Conservation (phyloP, 2,888 invertebrate species). For the Campoletis raptor region DNA sequence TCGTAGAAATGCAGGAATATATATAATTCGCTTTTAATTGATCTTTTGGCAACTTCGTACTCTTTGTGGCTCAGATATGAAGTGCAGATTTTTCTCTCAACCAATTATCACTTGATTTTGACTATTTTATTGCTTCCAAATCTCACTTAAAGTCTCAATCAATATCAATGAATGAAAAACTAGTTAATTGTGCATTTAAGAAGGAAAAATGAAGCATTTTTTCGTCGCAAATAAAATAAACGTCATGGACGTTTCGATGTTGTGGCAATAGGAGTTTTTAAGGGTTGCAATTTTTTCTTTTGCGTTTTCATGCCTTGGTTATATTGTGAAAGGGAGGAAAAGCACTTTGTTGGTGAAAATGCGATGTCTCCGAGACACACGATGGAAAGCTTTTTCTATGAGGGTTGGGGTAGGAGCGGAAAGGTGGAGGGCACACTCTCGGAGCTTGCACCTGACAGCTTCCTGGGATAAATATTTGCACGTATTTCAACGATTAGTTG, state of each 20-base stretch:
- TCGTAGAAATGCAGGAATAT: background rate
- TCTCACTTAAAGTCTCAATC: background rate
- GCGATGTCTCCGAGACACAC: conserved; percentile 18
- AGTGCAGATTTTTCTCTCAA: background rate
- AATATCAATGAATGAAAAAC: background rate
- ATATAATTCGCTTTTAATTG: background rate
- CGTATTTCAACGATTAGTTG: conserved; percentile 80
- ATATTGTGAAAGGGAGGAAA: conserved; percentile 61
- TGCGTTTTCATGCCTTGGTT: background rate
- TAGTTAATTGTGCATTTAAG: background rate
- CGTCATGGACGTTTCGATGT: background rate
- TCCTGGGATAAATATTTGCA: conserved; percentile 79
- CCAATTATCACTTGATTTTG: background rate
- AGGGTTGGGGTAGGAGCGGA: background rate
- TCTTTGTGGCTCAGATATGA: background rate
- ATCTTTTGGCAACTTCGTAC: background rate
- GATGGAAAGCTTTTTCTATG: conserved; percentile 52
- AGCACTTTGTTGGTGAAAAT: conserved; percentile 59
- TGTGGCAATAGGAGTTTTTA: background rate
- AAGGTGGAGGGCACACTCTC: conserved; percentile 63
- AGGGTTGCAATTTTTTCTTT: conserved; percentile 71
- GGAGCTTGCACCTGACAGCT: conserved; percentile 76
- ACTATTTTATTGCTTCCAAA: background rate
- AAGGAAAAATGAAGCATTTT: background rate
- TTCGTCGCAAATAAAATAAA: background rate